Evolutionary conservation across 2,113 vertebrate genomes (phyloP).

Genomic region (Indri indri): DNA sequence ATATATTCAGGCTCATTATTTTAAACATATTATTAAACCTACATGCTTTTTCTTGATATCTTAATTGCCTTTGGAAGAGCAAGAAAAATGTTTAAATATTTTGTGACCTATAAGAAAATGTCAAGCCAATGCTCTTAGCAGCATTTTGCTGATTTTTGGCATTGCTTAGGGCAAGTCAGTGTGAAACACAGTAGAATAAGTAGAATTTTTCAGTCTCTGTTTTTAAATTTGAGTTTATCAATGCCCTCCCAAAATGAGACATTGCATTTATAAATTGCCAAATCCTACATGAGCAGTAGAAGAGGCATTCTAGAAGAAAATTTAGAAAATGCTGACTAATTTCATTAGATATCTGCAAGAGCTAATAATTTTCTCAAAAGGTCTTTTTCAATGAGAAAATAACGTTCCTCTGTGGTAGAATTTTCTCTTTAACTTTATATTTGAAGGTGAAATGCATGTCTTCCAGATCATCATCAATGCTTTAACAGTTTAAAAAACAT

Average conservation of each 20-base stretch:
- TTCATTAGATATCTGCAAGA: conserved; percentile 2
- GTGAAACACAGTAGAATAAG: neutral
- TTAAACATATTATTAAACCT: conserved; percentile 6
- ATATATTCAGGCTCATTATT: conserved; percentile 12
- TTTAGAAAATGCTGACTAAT: neutral
- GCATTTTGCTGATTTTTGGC: neutral
- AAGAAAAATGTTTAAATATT: neutral
- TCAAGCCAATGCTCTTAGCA: neutral
- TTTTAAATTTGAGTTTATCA: neutral
- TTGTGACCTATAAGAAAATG: neutral
- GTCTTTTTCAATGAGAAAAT: neutral
- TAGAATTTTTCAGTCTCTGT: neutral
- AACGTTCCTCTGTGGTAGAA: neutral
- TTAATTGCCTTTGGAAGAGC: neutral
- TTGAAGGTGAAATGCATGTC: neutral
- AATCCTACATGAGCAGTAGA: neutral
- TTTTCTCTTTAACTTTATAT: conserved; percentile 26
- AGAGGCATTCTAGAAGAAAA: neutral
- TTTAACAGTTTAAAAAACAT: neutral
- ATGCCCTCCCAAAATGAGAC: neutral
- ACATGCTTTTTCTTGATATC: neutral
- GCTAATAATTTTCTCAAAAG: neutral
- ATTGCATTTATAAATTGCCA: neutral
- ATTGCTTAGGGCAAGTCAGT: neutral
- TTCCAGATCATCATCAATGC: neutral